A percentile compares a stretch with the other conserved stretches of the same genome.
Evolutionary conservation across 2,888 invertebrate species (phyloP).

Genomic region (Yponomeuta malinellus): DNA sequence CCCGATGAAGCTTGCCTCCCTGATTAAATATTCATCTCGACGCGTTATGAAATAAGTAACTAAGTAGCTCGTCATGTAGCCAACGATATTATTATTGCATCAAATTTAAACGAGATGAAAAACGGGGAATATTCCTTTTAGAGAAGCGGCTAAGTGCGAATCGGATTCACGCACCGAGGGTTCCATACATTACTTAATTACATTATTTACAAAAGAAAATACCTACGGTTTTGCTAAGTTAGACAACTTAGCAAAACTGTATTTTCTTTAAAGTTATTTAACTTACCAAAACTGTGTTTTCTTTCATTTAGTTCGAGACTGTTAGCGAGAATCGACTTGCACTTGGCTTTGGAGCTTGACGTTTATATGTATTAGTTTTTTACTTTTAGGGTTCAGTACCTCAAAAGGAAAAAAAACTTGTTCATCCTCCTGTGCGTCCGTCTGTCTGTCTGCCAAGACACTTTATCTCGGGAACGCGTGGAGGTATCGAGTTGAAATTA

Average conservation of each 20-base stretch:
- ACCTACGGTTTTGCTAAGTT: too few relatives aligned
- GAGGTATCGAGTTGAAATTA: too few relatives aligned
- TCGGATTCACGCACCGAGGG: background rate
- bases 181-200: background rate
- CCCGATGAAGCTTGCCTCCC: slow-evolving; percentile 14
- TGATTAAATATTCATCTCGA: slow-evolving; percentile 18
- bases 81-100: slow-evolving; percentile 10
- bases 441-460: too few relatives aligned
- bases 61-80: background rate
- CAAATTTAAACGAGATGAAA: slow-evolving; percentile 1
- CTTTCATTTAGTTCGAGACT: too few relatives aligned
- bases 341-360: too few relatives aligned
- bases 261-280: too few relatives aligned
- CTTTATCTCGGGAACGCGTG: too few relatives aligned
- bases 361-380: too few relatives aligned
- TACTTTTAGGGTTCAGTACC: background rate
- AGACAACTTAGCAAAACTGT: too few relatives aligned
- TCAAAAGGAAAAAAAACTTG: background rate
- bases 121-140: background rate
- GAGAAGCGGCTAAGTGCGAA: background rate
- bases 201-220: background rate
- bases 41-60: slow-evolving; percentile 15
- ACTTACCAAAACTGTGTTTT: too few relatives aligned
- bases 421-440: too few relatives aligned
- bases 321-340: too few relatives aligned